Evolutionary conservation across 1,140 invertebrate genomes (phyloP).

Genomic region (Plodia interpunctella): DNA sequence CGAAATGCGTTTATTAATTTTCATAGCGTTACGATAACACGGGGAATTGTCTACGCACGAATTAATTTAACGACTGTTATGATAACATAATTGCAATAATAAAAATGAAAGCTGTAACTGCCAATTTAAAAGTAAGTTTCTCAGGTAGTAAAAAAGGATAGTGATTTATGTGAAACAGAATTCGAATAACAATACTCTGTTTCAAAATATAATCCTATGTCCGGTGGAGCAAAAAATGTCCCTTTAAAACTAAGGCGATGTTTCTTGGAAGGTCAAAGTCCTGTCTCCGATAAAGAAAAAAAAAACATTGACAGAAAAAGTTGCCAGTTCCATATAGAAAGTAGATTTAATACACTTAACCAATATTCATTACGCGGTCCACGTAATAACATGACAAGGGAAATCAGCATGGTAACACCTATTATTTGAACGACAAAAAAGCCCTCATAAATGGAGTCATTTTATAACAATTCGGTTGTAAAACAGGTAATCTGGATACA

Average conservation of each 20-base stretch:
- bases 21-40: slow-evolving; percentile 19
- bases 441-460: slow-evolving; percentile 61
- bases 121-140: neutral
- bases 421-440: slow-evolving; percentile 63
- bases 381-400: slow-evolving; percentile 59
- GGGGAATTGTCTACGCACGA: neutral
- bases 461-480: slow-evolving; percentile 56
- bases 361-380: slow-evolving; percentile 49
- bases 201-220: slow-evolving; percentile 14
- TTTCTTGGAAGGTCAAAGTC: slow-evolving; percentile 27
- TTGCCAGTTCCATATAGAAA: slow-evolving; percentile 13
- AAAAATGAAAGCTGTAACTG: neutral
- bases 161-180: slow-evolving; percentile 17
- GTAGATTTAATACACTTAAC: slow-evolving; percentile 19
- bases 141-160: neutral
- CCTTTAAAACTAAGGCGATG: slow-evolving; percentile 1
- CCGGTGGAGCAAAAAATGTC: slow-evolving; percentile 17
- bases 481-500: slow-evolving; percentile 63
- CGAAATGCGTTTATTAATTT: slow-evolving; percentile 40
- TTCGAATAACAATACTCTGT: slow-evolving; percentile 12
- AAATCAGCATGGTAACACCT: slow-evolving; percentile 60
- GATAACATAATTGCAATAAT: neutral
- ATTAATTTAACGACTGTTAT: neutral
- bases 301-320: neutral
- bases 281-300: slow-evolving; percentile 10